Percentiles rank a stretch among this genome's conserved stretches.
Conservation (phyloP, 2,888 invertebrate species). For the Agrenia bidenticulata region DNA sequence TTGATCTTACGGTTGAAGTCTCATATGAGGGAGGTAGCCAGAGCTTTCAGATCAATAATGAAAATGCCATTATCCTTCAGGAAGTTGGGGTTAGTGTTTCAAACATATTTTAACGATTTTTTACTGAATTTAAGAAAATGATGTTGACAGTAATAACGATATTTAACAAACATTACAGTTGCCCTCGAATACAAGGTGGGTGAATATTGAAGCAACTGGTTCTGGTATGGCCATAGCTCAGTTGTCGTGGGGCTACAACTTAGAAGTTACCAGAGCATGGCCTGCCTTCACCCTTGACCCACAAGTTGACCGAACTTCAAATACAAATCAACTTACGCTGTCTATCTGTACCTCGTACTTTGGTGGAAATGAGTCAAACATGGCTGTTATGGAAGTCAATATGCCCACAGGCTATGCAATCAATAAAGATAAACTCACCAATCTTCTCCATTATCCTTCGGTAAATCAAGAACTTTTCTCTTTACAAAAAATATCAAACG, state of each 20-base stretch:
- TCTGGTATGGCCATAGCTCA: slow-evolving; percentile 76
- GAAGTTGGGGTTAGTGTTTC: slow-evolving; percentile 74
- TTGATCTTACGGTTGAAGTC: slow-evolving; percentile 62
- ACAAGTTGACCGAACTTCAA: slow-evolving; percentile 77
- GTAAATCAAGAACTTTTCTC: no score
- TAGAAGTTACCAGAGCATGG: slow-evolving; percentile 83
- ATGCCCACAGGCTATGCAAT: slow-evolving; percentile 89
- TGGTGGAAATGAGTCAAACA: slow-evolving; percentile 69
- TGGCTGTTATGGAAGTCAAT: slow-evolving; percentile 86
- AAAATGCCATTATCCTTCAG: slow-evolving; percentile 80
- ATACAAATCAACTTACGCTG: slow-evolving; percentile 72
- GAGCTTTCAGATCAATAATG: slow-evolving; percentile 64
- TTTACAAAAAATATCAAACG: no score
- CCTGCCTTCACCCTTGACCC: slow-evolving; percentile 84
- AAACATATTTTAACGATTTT: no score
- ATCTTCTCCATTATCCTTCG: slow-evolving; percentile 49
- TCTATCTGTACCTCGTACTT: slow-evolving; percentile 67
- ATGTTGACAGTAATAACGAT: neutral
- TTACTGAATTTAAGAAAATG: no score
- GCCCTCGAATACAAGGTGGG: slow-evolving; percentile 62
- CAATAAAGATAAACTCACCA: slow-evolving; percentile 61
- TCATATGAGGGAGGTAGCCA: slow-evolving; percentile 60
- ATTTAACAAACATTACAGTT: slow-evolving; percentile 56
- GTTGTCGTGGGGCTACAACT: slow-evolving; percentile 76
- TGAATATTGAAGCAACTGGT: slow-evolving; percentile 76